A percentile compares a stretch with the other conserved stretches of the same genome.
phyloP scores from a whole-genome alignment of 2,888 invertebrate species.

The Neuroscelio doddi region DNA sequence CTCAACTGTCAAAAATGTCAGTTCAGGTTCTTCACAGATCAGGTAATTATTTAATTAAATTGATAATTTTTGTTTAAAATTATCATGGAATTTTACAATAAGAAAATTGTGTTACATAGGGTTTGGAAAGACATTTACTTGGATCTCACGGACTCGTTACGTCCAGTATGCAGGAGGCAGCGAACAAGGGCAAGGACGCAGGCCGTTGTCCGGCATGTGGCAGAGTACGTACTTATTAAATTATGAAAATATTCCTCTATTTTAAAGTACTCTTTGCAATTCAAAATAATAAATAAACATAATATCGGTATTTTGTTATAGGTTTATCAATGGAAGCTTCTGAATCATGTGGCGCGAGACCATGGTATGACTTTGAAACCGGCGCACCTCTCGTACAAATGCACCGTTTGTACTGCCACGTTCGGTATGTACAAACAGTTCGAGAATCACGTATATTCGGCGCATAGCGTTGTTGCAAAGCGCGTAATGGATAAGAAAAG shows the following conservation, averaged over 20 bases:
- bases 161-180: slow-evolving; percentile 96
- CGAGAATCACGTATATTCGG: slow-evolving; percentile 94
- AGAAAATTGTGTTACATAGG: slow-evolving; percentile 75
- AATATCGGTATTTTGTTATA: slow-evolving; percentile 60
- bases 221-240: slow-evolving; percentile 80
- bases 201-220: slow-evolving; percentile 96
- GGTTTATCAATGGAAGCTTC: slow-evolving; percentile 94
- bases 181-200: slow-evolving; percentile 94
- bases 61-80: background rate
- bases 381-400: slow-evolving; percentile 94
- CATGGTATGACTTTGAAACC: slow-evolving; percentile 94
- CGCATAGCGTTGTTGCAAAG: slow-evolving; percentile 92
- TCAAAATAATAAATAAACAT: slow-evolving; percentile 7
- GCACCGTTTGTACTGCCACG: slow-evolving; percentile 94
- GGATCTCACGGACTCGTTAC: slow-evolving; percentile 96
- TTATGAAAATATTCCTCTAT: too few relatives aligned
- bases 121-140: slow-evolving; percentile 93
- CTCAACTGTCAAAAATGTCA: slow-evolving; percentile 97
- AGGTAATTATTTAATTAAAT: slow-evolving; percentile 63
- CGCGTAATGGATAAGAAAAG: slow-evolving; percentile 87
- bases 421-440: slow-evolving; percentile 97
- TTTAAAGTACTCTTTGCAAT: too few relatives aligned
- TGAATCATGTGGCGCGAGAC: slow-evolving; percentile 93
- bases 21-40: slow-evolving; percentile 96
- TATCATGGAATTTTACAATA: background rate